Conservation (phyloP, 2,797 vertebrate genomes). For the Scleropages formosus region DNA sequence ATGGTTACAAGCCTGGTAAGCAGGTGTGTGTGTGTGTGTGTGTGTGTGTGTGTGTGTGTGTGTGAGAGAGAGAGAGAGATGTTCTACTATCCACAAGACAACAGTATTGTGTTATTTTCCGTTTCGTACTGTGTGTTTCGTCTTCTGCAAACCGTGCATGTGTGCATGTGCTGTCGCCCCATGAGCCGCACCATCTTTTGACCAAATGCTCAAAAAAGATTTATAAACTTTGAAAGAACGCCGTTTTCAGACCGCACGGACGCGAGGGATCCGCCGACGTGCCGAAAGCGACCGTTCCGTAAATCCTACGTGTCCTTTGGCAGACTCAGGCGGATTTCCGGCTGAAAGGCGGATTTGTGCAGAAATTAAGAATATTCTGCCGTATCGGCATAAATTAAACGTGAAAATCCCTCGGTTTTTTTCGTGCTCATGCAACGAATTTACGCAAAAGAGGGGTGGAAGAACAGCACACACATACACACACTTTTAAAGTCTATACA, state of each 20-base stretch:
- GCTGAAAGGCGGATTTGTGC: neutral
- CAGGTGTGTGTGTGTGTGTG: no score
- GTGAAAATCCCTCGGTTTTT: constrained; percentile 49
- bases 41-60: no score
- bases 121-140: no score
- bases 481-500: constrained; percentile 41
- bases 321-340: neutral
- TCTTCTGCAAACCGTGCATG: no score
- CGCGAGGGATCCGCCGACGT: neutral
- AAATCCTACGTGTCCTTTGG: neutral
- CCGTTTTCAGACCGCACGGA: neutral
- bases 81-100: no score
- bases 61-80: no score
- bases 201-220: neutral
- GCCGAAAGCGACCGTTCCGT: neutral
- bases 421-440: constrained; percentile 43
- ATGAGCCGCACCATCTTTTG: no score
- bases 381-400: constrained; percentile 45
- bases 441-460: constrained; percentile 9
- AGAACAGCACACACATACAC: constrained; percentile 54
- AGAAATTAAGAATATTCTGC: constrained; percentile 47
- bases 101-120: no score
- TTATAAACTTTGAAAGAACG: neutral
- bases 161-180: no score
- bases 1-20: no score